phyloP scores from a whole-genome alignment of 2,797 vertebrate species.

The Trichosurus vulpecula region DNA sequence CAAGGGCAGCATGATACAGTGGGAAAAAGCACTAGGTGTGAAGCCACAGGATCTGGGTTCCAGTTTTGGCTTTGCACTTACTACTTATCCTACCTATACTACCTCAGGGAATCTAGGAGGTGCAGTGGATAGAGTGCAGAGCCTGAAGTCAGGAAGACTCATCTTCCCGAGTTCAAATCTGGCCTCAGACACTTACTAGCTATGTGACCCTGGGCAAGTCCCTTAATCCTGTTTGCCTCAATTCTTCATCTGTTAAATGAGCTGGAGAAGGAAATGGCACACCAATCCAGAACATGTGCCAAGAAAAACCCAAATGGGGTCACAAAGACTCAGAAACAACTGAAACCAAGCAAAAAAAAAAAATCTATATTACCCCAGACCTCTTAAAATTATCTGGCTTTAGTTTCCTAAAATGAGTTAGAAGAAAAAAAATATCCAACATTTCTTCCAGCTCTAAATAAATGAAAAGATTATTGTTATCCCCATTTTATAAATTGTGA shows the following conservation, averaged over 20 bases:
- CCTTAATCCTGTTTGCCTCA: neutral
- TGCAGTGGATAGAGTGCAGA: neutral
- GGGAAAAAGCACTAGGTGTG: neutral
- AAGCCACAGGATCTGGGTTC: neutral
- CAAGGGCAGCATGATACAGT: neutral
- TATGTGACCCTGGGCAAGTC: neutral
- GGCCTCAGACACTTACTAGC: neutral
- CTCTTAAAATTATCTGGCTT: neutral
- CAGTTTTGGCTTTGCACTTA: neutral
- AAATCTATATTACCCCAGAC: neutral
- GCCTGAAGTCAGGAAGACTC: neutral
- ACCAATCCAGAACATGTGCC: neutral
- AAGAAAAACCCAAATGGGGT: neutral
- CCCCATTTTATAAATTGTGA: neutral
- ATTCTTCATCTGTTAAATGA: neutral
- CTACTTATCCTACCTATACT: neutral
- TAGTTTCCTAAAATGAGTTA: neutral
- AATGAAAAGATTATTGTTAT: neutral
- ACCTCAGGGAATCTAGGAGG: neutral
- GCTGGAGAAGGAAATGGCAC: neutral
- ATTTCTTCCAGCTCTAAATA: neutral
- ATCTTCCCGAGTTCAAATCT: neutral
- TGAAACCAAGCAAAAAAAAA: neutral
- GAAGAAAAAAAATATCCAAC: neutral
- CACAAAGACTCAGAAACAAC: neutral